Base-by-base conservation (phyloP, 2,113 vertebrate genomes). In the Limanda limanda region DNA sequence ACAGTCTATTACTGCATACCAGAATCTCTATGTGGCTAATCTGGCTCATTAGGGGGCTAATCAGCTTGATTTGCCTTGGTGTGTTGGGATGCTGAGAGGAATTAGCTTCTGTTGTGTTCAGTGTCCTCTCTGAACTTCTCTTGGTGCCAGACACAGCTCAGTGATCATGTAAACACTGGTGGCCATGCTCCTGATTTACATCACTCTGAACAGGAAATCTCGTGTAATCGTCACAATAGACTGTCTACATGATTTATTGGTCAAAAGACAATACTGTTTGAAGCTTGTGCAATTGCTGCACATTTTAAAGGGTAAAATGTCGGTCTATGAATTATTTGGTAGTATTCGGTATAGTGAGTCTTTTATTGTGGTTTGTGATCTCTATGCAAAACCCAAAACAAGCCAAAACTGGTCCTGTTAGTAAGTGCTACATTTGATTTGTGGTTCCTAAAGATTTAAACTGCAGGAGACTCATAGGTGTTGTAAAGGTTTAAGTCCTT, bases 1-100 rank as follows among this genome's bases (percentile, higher is more conserved):
- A 9, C 20, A 10, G 52, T 59, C 61, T 80, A 65, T 79, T 82
- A 82, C 87, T 85, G 67, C 67, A 82, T 77, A 52, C 48, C 70
- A 78, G 74, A 78, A 66, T 69, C 73, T 69, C 56, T 73, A 31
- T 74, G 68, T 47, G 60, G 56, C 77, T 85, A 82, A 84, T 85
- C 55, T 54, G 69, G 84, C 88, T 83, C 68, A 87, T 87, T 83
- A 78, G 57, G 68, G 48, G 61, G 59, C 66, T 89, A 86, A 90
- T 90, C 74, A 88, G 64, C 61, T 83, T 86, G 84, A 40, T 62
- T 62, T 61, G 72, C 77, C 64, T 27, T 5, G 42, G 74, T 68
- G 79, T 74, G 83, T 76, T 71, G 76, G 63, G 78, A 81, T 55
- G 17, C 68, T 31, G 66, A 70, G 67, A 72, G 76, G 71, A 66